Evolutionary conservation across 2,888 invertebrate species (phyloP).

Genomic region (Pandemis cinnamomeana): DNA sequence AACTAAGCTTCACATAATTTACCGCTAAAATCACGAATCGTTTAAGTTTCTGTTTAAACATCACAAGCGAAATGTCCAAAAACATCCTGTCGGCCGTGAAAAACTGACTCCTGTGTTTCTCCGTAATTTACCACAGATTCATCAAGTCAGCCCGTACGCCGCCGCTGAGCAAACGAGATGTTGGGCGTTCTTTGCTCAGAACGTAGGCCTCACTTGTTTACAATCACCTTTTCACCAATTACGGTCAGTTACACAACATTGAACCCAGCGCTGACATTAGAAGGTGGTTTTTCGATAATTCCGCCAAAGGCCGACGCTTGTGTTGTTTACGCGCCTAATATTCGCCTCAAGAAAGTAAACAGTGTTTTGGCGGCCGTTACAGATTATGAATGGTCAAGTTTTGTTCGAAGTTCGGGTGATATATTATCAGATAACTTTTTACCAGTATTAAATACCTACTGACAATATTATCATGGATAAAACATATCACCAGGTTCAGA

Average conservation of each 20-base stretch:
- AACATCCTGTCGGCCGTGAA: background rate
- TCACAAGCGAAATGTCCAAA: background rate
- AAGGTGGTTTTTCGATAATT: constrained; percentile 37
- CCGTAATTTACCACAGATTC: constrained; percentile 27
- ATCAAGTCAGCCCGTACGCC: constrained; percentile 26
- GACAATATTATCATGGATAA: too few species aligned
- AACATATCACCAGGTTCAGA: too few species aligned
- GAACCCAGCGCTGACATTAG: constrained; percentile 37
- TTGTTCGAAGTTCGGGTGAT: background rate
- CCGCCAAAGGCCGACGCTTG: constrained; percentile 44
- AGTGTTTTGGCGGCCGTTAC: constrained; percentile 51
- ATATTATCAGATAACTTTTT: background rate
- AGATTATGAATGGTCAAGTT: constrained; percentile 48
- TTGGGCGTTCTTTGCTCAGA: constrained; percentile 54
- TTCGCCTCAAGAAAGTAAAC: constrained; percentile 54
- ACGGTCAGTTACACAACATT: constrained; percentile 40
- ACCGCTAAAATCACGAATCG: background rate
- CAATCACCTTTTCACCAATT: constrained; percentile 50
- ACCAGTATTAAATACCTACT: background rate
- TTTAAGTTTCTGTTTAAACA: background rate
- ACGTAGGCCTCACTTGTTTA: constrained; percentile 44
- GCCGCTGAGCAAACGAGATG: constrained; percentile 50
- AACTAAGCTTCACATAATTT: too few species aligned
- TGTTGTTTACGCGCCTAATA: constrained; percentile 51
- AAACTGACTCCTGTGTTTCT: background rate